Base-by-base conservation (phyloP, 1,140 invertebrate genomes). In the Tigriopus japonicus region DNA sequence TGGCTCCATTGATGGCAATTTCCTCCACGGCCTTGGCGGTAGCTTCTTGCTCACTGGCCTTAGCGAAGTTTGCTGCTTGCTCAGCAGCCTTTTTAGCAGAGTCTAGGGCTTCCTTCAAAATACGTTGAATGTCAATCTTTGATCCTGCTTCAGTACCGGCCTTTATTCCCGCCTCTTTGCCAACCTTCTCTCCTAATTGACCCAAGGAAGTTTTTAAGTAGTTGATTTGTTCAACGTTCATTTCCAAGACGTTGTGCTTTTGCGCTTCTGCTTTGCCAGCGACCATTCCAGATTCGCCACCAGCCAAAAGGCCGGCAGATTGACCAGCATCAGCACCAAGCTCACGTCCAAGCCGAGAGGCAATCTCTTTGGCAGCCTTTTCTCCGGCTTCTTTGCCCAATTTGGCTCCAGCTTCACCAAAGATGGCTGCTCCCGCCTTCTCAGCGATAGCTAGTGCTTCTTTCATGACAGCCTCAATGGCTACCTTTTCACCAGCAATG, bases 401-500 rank as follows among this genome's bases (percentile, higher is more conserved):
- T 14, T 52, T 53, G n/a, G 23, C 59, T 1, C 59, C 59, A 35
- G n/a, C 59, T 12, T 61, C 59, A n/a, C 59, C 59, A 55, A 56
- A 61, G 35, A 40, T 17, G 1, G 19, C 14, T 41, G 21, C 19
- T 53, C 59, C 59, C 3, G 45, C n/a, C 28, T 61, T 53, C 35
- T 15, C 23, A 15, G 59, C 59, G 1, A 52, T 52, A 28, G 19
- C 59, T 9, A 61, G 28, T 41, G 59, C 19, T 41, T 61, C 19
- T 35, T 17, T 40, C n/a, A 61, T 10, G 17, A 61, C 59, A 6
- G 45, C 24, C 23, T 61, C 59, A 23, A 61, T 35, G 17, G 59
- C 59, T 5, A 61, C 59, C 49, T 61, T 61, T 35, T 56, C 51
- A 21, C 59, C 59, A 19, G 45, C 59, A n/a, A 61, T 28, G 17